These are phyloP conservation scores for Cyphomyrus discorhynchus DNA, from an alignment of 2,113 vertebrate species.

Conservation along the genomic window DNA sequence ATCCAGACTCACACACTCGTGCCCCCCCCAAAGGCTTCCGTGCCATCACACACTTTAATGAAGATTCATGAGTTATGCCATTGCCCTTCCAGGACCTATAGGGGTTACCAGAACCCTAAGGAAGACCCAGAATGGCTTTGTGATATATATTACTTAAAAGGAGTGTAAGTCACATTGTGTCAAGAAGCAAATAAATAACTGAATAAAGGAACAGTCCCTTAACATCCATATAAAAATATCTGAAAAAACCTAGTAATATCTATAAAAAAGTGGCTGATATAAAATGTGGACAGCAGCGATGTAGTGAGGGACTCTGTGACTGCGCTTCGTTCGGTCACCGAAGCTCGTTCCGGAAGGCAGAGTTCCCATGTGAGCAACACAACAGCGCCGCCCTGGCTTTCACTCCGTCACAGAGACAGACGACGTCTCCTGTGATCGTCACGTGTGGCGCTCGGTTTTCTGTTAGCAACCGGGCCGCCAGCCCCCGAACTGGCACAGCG, in stretches of 20 bases:
- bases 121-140: neutral
- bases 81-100: neutral
- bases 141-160: neutral
- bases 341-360: neutral
- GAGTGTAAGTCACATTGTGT: neutral
- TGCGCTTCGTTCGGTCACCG: neutral
- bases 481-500: neutral
- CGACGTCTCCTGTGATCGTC: neutral
- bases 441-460: neutral
- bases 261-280: neutral
- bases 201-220: neutral
- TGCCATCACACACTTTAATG: neutral
- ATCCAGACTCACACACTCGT: neutral
- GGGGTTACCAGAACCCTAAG: neutral
- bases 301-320: neutral
- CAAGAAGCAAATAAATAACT: neutral
- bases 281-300: neutral
- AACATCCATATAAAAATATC: neutral
- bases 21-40: neutral
- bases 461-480: conserved; percentile 2
- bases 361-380: neutral
- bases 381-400: neutral
- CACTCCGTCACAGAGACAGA: neutral
- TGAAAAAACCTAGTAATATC: neutral
- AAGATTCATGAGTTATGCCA: neutral